These are phyloP conservation scores for Neosilurus mollespiculum DNA, from an alignment of 2,797 vertebrate species.

Conservation along the genomic window DNA sequence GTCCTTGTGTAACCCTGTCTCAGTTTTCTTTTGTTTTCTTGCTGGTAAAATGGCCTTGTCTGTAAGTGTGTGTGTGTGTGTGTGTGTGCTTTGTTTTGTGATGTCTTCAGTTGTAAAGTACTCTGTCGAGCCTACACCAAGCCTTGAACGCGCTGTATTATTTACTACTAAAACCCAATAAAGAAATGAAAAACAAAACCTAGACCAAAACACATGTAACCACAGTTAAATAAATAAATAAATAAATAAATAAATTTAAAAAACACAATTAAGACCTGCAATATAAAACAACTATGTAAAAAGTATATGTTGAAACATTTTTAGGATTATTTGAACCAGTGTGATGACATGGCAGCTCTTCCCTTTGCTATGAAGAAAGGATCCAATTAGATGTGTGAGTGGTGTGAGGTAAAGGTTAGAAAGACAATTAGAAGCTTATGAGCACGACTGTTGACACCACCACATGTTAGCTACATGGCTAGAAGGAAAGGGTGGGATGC, in stretches of 20 bases:
- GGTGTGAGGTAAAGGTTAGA: background rate
- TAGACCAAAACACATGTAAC: conserved; percentile 5
- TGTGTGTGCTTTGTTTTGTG: conserved; percentile 34
- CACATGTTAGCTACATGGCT: background rate
- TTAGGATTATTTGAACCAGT: background rate
- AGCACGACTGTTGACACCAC: background rate
- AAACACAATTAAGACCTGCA: conserved; percentile 15
- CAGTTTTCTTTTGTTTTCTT: background rate
- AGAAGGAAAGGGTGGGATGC: background rate
- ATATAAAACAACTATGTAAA: conserved; percentile 38
- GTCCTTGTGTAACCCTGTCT: conserved; percentile 11
- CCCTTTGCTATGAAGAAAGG: background rate
- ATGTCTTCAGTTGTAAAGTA: conserved; percentile 17
- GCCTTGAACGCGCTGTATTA: conserved; percentile 39
- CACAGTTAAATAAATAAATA: conserved; percentile 30
- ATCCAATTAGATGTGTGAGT: background rate
- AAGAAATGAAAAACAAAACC: conserved; percentile 20
- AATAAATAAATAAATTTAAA: conserved; percentile 1
- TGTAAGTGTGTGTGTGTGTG: too few species aligned
- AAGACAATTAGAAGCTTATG: background rate
- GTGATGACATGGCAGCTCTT: background rate
- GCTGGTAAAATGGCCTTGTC: conserved; percentile 30
- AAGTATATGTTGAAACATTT: conserved; percentile 14
- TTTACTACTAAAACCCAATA: conserved; percentile 45
- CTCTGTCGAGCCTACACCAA: conserved; percentile 29